phyloP scores from a whole-genome alignment of 2,113 vertebrate genomes.

The Nothocercus nigrocapillus region DNA sequence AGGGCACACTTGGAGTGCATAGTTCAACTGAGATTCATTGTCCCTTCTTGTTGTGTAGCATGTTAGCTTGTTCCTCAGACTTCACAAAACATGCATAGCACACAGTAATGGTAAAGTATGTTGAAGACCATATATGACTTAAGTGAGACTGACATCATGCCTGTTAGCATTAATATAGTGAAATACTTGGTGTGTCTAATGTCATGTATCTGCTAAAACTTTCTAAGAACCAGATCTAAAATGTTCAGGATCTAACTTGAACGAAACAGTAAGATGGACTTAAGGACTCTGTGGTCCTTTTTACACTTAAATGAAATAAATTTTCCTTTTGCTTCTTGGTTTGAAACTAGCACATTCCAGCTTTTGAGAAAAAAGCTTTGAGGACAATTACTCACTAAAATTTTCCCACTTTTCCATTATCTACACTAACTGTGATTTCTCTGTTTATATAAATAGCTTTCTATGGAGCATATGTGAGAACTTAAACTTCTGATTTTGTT shows the following conservation, averaged over 20 bases:
- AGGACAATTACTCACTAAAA: neutral
- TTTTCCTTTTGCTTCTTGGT: neutral
- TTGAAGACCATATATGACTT: neutral
- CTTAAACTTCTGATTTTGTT: neutral
- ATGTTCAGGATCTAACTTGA: neutral
- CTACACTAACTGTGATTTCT: neutral
- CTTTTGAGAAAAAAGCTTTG: neutral
- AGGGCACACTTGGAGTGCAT: neutral
- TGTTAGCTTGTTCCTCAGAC: neutral
- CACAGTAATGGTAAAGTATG: neutral
- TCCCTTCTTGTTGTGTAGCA: neutral
- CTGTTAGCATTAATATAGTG: neutral
- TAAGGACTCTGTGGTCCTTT: neutral
- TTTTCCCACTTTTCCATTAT: neutral
- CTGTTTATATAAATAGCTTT: neutral
- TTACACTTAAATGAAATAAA: neutral
- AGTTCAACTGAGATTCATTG: neutral
- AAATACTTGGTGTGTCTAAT: neutral
- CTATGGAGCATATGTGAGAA: neutral
- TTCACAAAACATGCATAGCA: neutral
- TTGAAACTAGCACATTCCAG: neutral
- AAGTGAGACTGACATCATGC: neutral
- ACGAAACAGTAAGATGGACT: neutral
- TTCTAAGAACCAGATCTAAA: neutral
- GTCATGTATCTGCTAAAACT: neutral